Base-by-base conservation (phyloP, 2,113 vertebrate species). In the Garra rufa region DNA sequence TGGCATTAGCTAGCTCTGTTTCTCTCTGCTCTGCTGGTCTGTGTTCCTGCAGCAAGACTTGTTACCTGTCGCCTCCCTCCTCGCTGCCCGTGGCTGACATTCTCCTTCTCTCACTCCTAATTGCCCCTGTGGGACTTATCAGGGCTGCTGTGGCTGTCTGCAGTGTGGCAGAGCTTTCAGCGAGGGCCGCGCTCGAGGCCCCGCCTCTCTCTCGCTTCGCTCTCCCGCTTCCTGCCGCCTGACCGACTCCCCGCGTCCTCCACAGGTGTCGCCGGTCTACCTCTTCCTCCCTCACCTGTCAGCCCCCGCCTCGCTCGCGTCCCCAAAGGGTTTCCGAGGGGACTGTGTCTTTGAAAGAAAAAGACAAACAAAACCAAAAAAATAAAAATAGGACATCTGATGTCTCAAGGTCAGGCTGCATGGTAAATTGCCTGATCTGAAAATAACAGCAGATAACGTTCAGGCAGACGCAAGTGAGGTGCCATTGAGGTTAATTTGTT, bases 81-180 rank as follows among this genome's bases (percentile, higher is more conserved):
- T 41, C 79, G 52, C 88, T 76, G 88, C 91, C 83, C 26, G 88
- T 91, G 88, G 92, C 88, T 94, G 90, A 92, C 91, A 92, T 91
- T 92, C 90, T 93, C 89, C 91, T 93, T 93, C 92, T 91, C 90
- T 92, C 87, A 90, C 90, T 91, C 92, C 90, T 94, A 94, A 94
- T 94, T 94, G 93, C 91, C 92, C 93, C 90, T 88, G 83, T 87
- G 94, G 91, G 93, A 94, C 89, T 92, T 89, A 89, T 91, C 89
- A 91, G 87, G 89, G 88, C 88, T 89, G 65, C 80, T 83, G 86
- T 88, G 90, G 90, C 88, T 91, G 91, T 91, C 89, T 92, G 88
- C 89, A 91, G 90, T 74, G 89, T 89, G 81, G 83, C 89, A 90
- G 86, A 85, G 87, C 87, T 86, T 86, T 86, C 38, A 85, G 81